phyloP scores from a whole-genome alignment of 2,888 invertebrate species.

The Spodoptera picta region DNA sequence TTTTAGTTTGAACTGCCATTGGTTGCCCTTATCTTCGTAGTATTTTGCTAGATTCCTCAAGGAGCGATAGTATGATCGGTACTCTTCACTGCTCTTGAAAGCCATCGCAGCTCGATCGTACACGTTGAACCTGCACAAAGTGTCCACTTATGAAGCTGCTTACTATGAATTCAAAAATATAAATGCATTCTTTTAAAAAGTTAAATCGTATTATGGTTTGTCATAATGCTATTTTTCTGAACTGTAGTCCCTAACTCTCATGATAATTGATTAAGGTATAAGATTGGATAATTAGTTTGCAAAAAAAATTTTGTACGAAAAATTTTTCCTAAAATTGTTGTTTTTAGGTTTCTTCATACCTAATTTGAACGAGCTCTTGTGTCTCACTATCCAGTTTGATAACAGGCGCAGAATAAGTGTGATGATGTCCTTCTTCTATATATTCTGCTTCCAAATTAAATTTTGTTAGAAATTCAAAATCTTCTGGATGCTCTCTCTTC shows the following conservation, averaged over 20 bases:
- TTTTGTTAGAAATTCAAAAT: slow-evolving; percentile 89
- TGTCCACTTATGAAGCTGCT: too few species aligned
- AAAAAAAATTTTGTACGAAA: too few species aligned
- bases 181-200: too few species aligned
- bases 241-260: too few species aligned
- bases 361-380: slow-evolving; percentile 89
- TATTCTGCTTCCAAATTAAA: slow-evolving; percentile 90
- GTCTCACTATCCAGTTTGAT: slow-evolving; percentile 88
- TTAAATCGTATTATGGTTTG: too few species aligned
- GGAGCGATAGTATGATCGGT: slow-evolving; percentile 90
- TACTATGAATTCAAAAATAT: too few species aligned
- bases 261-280: too few species aligned
- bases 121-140: slow-evolving; percentile 89
- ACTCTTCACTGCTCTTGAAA: slow-evolving; percentile 82
- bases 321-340: background rate
- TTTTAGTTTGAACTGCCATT: slow-evolving; percentile 89
- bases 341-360: slow-evolving; percentile 70
- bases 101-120: slow-evolving; percentile 92
- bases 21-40: slow-evolving; percentile 83
- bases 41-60: slow-evolving; percentile 86
- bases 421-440: slow-evolving; percentile 89
- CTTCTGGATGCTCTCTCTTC: slow-evolving; percentile 83
- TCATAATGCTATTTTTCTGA: too few species aligned
- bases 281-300: too few species aligned
- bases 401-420: slow-evolving; percentile 88